Conservation (phyloP, 2,888 invertebrate genomes). For the Drosophila recens region DNA sequence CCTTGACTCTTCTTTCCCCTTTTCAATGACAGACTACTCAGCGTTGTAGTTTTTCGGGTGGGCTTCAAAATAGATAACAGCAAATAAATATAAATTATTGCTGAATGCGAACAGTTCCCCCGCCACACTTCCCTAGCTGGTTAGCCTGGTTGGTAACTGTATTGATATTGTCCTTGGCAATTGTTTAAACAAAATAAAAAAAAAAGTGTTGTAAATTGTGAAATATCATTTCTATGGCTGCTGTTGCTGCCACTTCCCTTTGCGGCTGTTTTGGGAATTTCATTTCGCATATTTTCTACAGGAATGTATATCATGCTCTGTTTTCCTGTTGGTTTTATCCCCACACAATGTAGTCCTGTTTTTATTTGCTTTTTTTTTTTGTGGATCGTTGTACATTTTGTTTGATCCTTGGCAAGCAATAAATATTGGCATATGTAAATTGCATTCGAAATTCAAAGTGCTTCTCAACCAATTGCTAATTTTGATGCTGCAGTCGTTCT, state of each 20-base stretch:
- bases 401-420: constrained; percentile 51
- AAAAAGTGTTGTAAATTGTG: constrained; percentile 47
- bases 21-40: constrained; percentile 15
- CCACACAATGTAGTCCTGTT: background rate
- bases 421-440: constrained; percentile 65
- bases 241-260: constrained; percentile 14
- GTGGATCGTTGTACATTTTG: constrained; percentile 37
- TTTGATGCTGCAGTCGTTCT: constrained; percentile 28
- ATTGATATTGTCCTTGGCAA: constrained; percentile 42
- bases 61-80: constrained; percentile 59
- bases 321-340: constrained; percentile 15
- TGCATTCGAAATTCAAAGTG: constrained; percentile 46
- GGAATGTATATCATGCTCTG: constrained; percentile 25
- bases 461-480: constrained; percentile 34
- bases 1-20: background rate
- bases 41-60: constrained; percentile 34
- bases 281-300: constrained; percentile 44
- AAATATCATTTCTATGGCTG: constrained; percentile 37
- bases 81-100: constrained; percentile 71
- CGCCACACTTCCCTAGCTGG: constrained; percentile 12
- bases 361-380: background rate
- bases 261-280: constrained; percentile 44
- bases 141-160: constrained; percentile 26
- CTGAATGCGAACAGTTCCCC: constrained; percentile 12
- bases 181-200: constrained; percentile 25